Conservation (phyloP, 2,888 invertebrate species). For the Zootermopsis nevadensis region DNA sequence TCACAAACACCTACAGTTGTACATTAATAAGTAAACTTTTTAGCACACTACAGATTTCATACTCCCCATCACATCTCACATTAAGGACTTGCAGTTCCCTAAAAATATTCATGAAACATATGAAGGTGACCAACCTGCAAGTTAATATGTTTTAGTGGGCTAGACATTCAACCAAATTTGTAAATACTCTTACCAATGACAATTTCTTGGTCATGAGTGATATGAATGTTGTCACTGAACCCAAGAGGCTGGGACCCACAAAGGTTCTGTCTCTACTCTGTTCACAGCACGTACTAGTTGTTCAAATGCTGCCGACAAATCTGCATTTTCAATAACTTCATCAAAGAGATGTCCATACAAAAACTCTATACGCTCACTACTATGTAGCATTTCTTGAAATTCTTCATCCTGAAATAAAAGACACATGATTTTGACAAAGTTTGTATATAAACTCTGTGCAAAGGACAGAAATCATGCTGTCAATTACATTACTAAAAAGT, state of each 20-base stretch:
- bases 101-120: too few relatives aligned
- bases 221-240: constrained; percentile 73
- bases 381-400: constrained; percentile 86
- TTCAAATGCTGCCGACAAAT: constrained; percentile 86
- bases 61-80: too few relatives aligned
- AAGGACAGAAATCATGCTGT: too few relatives aligned
- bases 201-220: not conserved
- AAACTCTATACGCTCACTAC: constrained; percentile 88
- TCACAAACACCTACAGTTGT: too few relatives aligned
- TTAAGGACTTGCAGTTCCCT: too few relatives aligned
- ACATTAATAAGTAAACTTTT: too few relatives aligned
- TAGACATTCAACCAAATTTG: not conserved
- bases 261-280: constrained; percentile 89
- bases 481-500: too few relatives aligned
- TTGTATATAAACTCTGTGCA: too few relatives aligned
- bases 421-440: not conserved
- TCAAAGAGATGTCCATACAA: constrained; percentile 95
- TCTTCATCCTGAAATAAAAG: constrained; percentile 85
- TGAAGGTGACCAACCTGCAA: too few relatives aligned
- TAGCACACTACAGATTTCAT: too few relatives aligned
- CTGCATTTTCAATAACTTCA: constrained; percentile 91
- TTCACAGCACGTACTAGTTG: constrained; percentile 85
- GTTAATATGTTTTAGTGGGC: too few relatives aligned
- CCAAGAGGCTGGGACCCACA: constrained; percentile 97
- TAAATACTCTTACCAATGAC: constrained; percentile 25